phyloP scores from a whole-genome alignment of 1,140 invertebrate species.

The Nomia melanderi region DNA sequence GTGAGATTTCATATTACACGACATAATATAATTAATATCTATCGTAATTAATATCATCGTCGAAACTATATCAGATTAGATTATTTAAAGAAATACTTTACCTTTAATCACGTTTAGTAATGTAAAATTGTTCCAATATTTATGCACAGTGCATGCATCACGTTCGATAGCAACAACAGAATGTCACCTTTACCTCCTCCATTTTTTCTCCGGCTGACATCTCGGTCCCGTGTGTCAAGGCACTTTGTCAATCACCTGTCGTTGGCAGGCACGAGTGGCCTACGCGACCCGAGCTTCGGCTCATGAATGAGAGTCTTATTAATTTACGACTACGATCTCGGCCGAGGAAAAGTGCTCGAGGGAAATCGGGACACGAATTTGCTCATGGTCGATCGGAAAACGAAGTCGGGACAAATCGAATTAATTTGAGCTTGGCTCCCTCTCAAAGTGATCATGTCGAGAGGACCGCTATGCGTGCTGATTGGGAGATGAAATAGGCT shows the following conservation, averaged over 20 bases:
- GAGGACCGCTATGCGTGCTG: no score
- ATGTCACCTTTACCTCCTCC: not conserved
- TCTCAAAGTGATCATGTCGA: not conserved
- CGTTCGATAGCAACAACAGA: not conserved
- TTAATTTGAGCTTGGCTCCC: not conserved
- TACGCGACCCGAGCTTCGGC: not conserved
- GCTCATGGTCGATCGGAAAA: not conserved
- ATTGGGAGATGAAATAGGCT: not conserved
- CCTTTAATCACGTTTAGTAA: no score
- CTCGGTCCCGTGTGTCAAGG: not conserved
- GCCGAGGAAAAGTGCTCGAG: not conserved
- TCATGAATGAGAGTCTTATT: conserved; percentile 9
- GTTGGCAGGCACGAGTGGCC: not conserved
- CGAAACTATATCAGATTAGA: no score
- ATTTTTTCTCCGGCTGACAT: not conserved
- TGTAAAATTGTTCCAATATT: no score
- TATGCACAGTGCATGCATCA: not conserved
- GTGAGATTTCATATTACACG: no score
- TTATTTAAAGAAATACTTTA: no score
- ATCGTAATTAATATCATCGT: no score
- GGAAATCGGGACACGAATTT: conserved; percentile 17
- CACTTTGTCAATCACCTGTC: conserved; percentile 32
- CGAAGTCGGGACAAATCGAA: not conserved
- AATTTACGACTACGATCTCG: not conserved
- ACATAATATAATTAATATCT: no score